phyloP scores from a whole-genome alignment of 2,113 vertebrate genomes.

The Melanostigma gelatinosum region DNA sequence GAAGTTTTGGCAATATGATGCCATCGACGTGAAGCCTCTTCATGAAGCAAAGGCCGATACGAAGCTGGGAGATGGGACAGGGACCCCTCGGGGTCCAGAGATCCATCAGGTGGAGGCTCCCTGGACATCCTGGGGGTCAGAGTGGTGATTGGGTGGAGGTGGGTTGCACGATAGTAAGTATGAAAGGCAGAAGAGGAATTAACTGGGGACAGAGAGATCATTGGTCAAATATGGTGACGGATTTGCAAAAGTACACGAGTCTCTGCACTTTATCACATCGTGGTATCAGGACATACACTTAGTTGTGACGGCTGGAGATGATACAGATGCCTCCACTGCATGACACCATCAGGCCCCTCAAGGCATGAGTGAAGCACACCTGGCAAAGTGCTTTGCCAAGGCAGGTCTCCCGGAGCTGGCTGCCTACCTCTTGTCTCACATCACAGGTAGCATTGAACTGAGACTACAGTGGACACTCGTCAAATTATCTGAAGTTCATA shows the following conservation, averaged over 20 bases:
- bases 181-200: background rate
- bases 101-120: background rate
- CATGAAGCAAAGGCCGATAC: background rate
- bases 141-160: background rate
- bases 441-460: too few relatives aligned
- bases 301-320: conserved; percentile 1
- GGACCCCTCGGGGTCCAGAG: background rate
- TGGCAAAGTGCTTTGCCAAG: conserved; percentile 1
- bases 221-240: too few relatives aligned
- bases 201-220: background rate
- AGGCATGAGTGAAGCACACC: conserved; percentile 29
- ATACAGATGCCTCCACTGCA: conserved; percentile 1
- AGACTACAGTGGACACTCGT: too few relatives aligned
- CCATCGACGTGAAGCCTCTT: background rate
- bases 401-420: conserved; percentile 2
- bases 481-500: too few relatives aligned
- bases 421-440: background rate
- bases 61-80: background rate
- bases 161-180: background rate
- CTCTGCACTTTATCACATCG: too few relatives aligned
- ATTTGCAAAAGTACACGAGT: too few relatives aligned
- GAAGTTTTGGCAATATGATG: background rate
- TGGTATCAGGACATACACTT: too few relatives aligned
- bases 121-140: background rate
- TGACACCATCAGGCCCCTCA: background rate